These are phyloP conservation scores for Regulus satrapa DNA, from an alignment of 2,113 vertebrate genomes.

Conservation along the genomic window DNA sequence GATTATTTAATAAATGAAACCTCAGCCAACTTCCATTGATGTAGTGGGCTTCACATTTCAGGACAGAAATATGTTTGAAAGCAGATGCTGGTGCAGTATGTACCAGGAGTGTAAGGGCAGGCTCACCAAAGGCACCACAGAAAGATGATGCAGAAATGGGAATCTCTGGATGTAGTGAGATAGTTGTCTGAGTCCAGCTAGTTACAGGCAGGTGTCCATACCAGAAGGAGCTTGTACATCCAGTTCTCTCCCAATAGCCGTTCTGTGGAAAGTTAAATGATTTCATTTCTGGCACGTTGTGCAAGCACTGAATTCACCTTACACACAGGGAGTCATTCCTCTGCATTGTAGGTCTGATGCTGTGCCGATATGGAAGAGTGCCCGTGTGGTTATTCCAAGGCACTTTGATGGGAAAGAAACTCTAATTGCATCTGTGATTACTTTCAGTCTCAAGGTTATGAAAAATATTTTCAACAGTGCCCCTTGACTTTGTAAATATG, in stretches of 20 bases:
- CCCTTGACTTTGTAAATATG: conserved; percentile 64
- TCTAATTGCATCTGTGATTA: conserved; percentile 17
- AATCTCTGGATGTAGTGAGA: background rate
- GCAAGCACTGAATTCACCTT: conserved; percentile 37
- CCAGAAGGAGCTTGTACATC: conserved; percentile 28
- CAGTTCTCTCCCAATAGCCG: background rate
- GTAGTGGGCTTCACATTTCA: background rate
- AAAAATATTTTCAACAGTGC: conserved; percentile 51
- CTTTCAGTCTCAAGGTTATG: conserved; percentile 54
- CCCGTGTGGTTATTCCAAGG: conserved; percentile 24
- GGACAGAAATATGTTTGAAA: background rate
- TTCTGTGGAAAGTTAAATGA: conserved; percentile 35
- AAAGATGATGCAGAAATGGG: background rate
- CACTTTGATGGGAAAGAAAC: conserved; percentile 42
- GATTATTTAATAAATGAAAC: background rate
- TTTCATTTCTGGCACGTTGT: conserved; percentile 28
- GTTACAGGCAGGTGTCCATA: background rate
- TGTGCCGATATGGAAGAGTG: conserved; percentile 52
- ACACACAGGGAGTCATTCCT: conserved; percentile 11
- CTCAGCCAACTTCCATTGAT: background rate
- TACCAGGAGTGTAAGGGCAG: background rate
- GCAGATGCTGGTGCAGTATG: background rate
- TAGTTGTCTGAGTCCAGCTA: background rate
- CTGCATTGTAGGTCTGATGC: conserved; percentile 65
- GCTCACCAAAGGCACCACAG: background rate